Percentiles rank a stretch among this genome's conserved stretches.
phyloP scores from a whole-genome alignment of 2,797 vertebrate genomes.

The Propithecus perrieri region DNA sequence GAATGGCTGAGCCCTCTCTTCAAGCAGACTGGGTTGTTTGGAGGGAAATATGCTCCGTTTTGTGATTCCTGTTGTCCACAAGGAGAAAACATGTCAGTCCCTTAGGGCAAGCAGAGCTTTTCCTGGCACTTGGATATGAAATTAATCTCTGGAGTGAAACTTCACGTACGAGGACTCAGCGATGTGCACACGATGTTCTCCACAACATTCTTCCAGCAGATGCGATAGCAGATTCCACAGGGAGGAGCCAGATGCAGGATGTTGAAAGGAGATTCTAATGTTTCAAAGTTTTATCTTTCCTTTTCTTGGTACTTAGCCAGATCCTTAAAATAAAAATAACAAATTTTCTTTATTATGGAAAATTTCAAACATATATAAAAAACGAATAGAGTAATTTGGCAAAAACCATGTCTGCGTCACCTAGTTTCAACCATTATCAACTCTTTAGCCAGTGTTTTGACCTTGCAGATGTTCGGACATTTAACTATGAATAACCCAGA shows the following conservation, averaged over 20 bases:
- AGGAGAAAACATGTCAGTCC: not conserved
- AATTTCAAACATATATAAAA: not conserved
- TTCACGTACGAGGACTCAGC: fast-evolving
- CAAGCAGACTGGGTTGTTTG: not conserved
- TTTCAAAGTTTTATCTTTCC: not conserved
- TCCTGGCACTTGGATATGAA: not conserved
- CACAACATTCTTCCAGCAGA: fast-evolving
- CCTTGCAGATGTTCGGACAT: not conserved
- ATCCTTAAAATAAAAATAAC: not conserved
- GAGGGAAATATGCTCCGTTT: not conserved
- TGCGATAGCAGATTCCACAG: not conserved
- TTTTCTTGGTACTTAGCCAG: constrained; percentile 39
- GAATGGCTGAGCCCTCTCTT: not conserved
- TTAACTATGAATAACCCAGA: not conserved
- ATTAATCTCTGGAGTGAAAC: not conserved
- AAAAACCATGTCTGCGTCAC: not conserved
- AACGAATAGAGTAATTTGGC: not conserved
- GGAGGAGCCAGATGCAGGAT: not conserved
- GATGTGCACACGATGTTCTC: not conserved
- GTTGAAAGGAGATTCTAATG: not conserved
- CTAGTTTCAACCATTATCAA: not conserved
- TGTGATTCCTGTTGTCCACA: not conserved
- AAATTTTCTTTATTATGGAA: not conserved
- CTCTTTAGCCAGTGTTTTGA: not conserved
- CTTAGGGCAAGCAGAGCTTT: not conserved